Evolutionary conservation across 2,113 vertebrate genomes (phyloP).

Genomic region (Leptosomus discolor): DNA sequence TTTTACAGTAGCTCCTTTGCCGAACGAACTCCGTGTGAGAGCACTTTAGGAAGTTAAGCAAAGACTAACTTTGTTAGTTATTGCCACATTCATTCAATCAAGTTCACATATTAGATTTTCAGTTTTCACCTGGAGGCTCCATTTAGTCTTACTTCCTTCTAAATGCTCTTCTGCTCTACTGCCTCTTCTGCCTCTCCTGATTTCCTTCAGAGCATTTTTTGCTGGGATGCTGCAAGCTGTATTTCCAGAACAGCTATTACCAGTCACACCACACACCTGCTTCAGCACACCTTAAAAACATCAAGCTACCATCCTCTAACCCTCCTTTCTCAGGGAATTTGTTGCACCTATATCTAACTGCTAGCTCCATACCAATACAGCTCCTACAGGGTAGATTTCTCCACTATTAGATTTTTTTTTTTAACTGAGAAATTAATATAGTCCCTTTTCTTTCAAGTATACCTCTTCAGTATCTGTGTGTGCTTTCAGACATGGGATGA

Average conservation of each 20-base stretch:
- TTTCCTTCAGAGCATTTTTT: not conserved
- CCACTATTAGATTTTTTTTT: not conserved
- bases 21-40: not conserved
- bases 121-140: not conserved
- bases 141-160: not conserved
- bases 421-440: not conserved
- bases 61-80: not conserved
- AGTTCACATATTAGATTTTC: not conserved
- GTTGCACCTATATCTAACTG: not conserved
- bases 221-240: rapidly evolving
- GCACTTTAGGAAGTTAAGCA: not conserved
- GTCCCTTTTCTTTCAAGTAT: not conserved
- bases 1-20: not conserved
- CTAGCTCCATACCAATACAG: not conserved
- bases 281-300: not conserved
- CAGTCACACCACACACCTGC: not conserved
- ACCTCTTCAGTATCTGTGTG: not conserved
- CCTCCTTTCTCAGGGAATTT: not conserved
- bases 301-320: not conserved
- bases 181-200: not conserved
- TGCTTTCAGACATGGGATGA: not conserved
- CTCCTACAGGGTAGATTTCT: not conserved
- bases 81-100: not conserved
- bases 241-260: not conserved
- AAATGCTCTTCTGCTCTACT: not conserved